These are phyloP conservation scores for Erebia aethiops DNA, from an alignment of 2,888 invertebrate genomes.

Conservation along the genomic window DNA sequence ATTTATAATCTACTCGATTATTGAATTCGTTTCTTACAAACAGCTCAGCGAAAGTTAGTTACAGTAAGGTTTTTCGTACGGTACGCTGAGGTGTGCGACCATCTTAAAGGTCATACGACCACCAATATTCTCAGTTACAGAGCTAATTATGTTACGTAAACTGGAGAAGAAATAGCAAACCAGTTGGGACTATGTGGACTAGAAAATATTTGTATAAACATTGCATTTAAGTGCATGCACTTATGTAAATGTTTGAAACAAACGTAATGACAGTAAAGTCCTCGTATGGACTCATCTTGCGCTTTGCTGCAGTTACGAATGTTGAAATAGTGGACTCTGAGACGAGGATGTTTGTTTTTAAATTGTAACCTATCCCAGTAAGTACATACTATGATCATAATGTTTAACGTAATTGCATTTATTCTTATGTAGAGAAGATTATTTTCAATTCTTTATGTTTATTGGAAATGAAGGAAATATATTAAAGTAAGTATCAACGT, in stretches of 20 bases:
- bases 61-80: neutral
- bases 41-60: too few species aligned
- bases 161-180: conserved; percentile 36
- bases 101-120: conserved; percentile 27
- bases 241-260: conserved; percentile 28
- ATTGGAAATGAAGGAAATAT: neutral
- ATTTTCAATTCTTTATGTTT: neutral
- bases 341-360: conserved; percentile 10
- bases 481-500: neutral
- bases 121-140: conserved; percentile 30
- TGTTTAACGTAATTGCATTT: neutral
- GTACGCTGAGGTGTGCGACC: neutral
- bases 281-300: conserved; percentile 16
- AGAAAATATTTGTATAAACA: conserved; percentile 36
- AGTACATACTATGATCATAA: neutral
- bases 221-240: conserved; percentile 20
- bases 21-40: too few species aligned
- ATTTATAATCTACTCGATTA: too few species aligned
- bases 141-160: conserved; percentile 34
- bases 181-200: conserved; percentile 29
- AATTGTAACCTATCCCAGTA: conserved; percentile 6
- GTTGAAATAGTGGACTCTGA: conserved; percentile 13
- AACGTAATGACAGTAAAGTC: conserved; percentile 24
- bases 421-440: neutral
- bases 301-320: conserved; percentile 4